Conservation (phyloP, 2,113 vertebrate species). For the Atrichornis clamosus region DNA sequence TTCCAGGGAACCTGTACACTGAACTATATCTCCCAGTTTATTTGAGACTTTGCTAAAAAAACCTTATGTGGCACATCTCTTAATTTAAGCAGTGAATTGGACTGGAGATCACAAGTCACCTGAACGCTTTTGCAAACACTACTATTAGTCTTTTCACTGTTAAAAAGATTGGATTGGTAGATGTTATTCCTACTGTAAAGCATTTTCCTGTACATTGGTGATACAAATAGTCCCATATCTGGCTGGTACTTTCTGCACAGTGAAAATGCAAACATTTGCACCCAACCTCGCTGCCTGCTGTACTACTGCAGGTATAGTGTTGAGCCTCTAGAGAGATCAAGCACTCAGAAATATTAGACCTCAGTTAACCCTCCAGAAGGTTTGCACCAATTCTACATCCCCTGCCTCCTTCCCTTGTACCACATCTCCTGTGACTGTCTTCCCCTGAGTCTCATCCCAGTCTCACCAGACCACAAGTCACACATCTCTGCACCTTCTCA, state of each 20-base stretch:
- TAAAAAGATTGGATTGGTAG: not conserved
- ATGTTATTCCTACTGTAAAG: not conserved
- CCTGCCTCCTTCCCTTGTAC: not conserved
- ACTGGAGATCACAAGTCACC: not conserved
- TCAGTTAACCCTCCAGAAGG: not conserved
- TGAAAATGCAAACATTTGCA: not conserved
- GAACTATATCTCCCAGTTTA: not conserved
- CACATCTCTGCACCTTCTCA: not conserved
- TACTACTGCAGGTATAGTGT: not conserved
- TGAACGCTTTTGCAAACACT: not conserved
- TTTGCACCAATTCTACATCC: not conserved
- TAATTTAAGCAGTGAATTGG: not conserved
- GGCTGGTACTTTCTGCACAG: not conserved
- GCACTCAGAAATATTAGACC: not conserved
- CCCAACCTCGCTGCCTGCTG: not conserved
- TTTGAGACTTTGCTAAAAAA: not conserved
- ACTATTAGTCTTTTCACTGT: not conserved
- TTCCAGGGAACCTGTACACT: not conserved
- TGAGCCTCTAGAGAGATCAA: not conserved
- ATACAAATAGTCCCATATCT: not conserved
- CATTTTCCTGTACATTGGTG: not conserved
- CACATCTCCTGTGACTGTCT: not conserved
- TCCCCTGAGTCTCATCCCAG: not conserved
- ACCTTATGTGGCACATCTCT: not conserved
- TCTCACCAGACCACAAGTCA: not conserved